Base-by-base conservation (phyloP, 2,888 invertebrate species). In the Eupithecia insigniata region DNA sequence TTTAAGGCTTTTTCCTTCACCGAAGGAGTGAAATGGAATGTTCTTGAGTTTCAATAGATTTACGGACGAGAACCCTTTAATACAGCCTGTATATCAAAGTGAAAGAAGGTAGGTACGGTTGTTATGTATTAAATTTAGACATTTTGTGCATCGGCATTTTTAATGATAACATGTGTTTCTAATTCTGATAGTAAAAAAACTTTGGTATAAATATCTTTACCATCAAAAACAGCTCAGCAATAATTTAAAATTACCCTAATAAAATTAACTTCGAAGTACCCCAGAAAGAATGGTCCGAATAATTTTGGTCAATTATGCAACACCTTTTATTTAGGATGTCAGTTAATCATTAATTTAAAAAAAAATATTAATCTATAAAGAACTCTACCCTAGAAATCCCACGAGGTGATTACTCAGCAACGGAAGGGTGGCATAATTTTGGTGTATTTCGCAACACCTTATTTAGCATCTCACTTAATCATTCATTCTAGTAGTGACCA, bases 1-100 rank as follows among this genome's bases (percentile, higher is more conserved):
- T 71, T 22, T 64, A 67, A 60, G 69, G 67, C 65, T 74, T 74
- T 71, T 62, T 32, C n/a, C n/a, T n/a, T n/a, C n/a, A n/a, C n/a
- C 34, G 34, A n/a, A 28, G 60, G 18, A 60, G 55, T 26, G n/a
- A 8, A 46, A 60, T 30, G 28, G 60, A 16, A 30, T 30, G 30
- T 30, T 28, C 16, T 28, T 30, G 28, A 60, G 58, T 58, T 8
- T n/a, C 1, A n/a, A 22, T 12, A 0, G 26, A 55, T 55, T 55
- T 26, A 26, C 55, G 55, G 14, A 26, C 14, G 14, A 22, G 55
- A 55, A 12, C 12, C 4, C 12, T 55, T 55, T 55, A 12, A 26
- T 55, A 22, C 51, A 26, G 12, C 55, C 55, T 55, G 55, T 55
- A 55, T 55, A 55, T 0, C 22, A 55, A 55, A 12, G 26, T 55